These are phyloP conservation scores for Hippopotamyrus pictus DNA, from an alignment of 2,797 vertebrate species.

Conservation along the genomic window DNA sequence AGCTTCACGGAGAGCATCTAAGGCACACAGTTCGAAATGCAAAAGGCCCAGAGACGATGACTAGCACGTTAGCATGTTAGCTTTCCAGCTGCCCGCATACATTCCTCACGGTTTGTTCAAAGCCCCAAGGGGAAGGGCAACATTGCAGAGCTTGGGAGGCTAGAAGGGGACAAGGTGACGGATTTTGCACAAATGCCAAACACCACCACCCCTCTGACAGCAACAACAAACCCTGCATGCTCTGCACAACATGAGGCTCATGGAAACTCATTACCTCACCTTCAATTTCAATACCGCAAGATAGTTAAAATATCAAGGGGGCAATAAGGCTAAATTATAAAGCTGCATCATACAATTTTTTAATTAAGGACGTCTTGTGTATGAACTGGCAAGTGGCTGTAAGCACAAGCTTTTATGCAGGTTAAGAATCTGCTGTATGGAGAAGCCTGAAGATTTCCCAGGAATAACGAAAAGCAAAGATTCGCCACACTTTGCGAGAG, in stretches of 20 bases:
- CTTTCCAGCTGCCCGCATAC: neutral
- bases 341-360: neutral
- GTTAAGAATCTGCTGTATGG: neutral
- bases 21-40: neutral
- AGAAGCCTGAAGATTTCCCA: neutral
- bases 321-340: neutral
- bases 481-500: neutral
- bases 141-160: neutral
- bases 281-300: neutral
- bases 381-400: neutral
- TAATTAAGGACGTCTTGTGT: neutral
- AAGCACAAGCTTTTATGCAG: neutral
- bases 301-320: neutral
- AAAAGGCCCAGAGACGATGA: neutral
- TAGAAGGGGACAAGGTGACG: neutral
- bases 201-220: neutral
- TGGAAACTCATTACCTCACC: neutral
- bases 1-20: too few species aligned
- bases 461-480: neutral
- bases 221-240: neutral
- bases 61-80: neutral
- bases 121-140: neutral
- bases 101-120: neutral
- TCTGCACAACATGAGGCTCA: neutral
- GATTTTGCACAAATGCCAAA: neutral